Evolutionary conservation across 2,888 invertebrate genomes (phyloP), one percentile per base, ranked within the genome.

Genomic region (Lasioglossum morio): DNA sequence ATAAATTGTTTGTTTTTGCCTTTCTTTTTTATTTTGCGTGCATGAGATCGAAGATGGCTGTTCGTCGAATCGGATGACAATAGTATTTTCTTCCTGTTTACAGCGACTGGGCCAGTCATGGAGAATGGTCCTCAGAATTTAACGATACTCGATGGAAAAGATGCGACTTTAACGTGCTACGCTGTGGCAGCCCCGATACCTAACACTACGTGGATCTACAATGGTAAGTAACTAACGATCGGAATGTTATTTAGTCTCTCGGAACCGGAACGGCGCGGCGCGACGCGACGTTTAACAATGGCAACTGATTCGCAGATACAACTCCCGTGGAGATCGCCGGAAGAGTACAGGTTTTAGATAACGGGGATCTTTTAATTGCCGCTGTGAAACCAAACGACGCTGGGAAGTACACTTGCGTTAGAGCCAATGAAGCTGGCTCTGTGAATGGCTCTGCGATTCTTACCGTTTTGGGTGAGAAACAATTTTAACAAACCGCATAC

Each of bases 151-250:
- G 99, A 99, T 95, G 99, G 99, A 78, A 98, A 98, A 95, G 99
- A 99, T 95, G 98, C 98, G 79, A 98, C 98, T 79, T 96, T 99
- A 92, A 96, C 96, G 84, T 99, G 99, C 95, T 96, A 98, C 91
- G 99, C 98, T 46, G 97, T 97, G 79, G 99, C 99, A 76, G 98
- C 99, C 30, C 99, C 99, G 37, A 96, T 97, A 90, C 99, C 99
- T 16, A 98, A 98, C 94, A 97, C 98, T 84, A 98, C 98, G 72
- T 99, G 99, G 99, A 97, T 97, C 93, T 98, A 97, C 94, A 98
- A 98, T 95, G 98, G 99, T 99, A 96, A 82, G 57, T 37, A 7
- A 60, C 10, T 23, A 37, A 34, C n/a, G 23, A 53, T 37, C 12
- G 34, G 10, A 34, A 19, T 37, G 19, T 69, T 23, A 10, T 37